Base-by-base conservation (phyloP, 2,888 invertebrate species). In the Chymomyza caudatula region DNA sequence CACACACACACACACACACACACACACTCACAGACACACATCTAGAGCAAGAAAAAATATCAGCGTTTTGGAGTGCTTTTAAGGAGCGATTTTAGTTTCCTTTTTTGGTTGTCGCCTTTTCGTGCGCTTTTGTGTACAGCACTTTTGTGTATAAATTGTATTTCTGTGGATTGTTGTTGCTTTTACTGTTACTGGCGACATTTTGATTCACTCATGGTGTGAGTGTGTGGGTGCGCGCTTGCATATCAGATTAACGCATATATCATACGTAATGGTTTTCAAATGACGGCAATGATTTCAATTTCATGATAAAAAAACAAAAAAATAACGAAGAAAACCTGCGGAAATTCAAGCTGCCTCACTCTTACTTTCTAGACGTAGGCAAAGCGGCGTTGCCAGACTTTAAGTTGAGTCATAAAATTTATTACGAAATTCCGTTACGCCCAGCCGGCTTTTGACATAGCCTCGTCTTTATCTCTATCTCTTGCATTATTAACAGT, bases 171-270 rank as follows among this genome's bases (percentile, higher is more conserved):
- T 78, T 81, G 73, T 71, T 77, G 74, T 74, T 74, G 71, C 57
- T 69, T 68, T 66, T 71, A 71, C 77, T 58, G 69, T 66, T 69
- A 70, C 77, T 58, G 77, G 73, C 79, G 86, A 81, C 79, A 75
- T 73, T 83, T 81, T 85, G 79, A 79, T 81, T 78, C 77, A 77
- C 71, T 71, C 67, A 69, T 62, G 51, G 57, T 22, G 58, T 47
- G 37, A 17, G 49, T 57, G 37, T 37, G 43, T 43, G 49, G 52
- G 60, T 63, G 23, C 22, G 59, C 22, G 73, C 64, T 66, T 77
- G 82, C 79, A 84, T 82, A 82, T 84, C 85, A 77, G 81, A 82
- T 82, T 77, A 79, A 74, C 76, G 74, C 79, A 84, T 82, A 84
- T 84, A 82, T 82, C 85, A 84, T 84, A 74, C 73, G 65, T 84